Conservation (phyloP, 2,797 vertebrate species). For the Tapera naevia region DNA sequence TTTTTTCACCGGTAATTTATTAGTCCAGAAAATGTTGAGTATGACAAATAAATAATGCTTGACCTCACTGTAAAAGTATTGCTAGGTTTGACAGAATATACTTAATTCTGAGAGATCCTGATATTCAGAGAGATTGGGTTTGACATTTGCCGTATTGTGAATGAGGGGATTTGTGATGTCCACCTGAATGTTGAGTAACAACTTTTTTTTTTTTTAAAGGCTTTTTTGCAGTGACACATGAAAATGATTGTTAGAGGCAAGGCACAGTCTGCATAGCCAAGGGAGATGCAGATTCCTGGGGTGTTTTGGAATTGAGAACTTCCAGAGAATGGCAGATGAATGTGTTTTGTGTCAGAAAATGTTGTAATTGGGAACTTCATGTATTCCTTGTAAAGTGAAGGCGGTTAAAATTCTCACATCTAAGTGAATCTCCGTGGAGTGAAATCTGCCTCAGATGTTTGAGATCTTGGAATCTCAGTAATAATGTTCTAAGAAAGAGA, state of each 20-base stretch:
- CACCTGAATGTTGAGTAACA: background rate
- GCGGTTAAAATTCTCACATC: background rate
- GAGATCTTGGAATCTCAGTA: background rate
- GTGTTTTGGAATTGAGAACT: background rate
- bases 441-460: background rate
- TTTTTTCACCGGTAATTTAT: conserved; percentile 47
- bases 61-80: background rate
- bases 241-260: background rate
- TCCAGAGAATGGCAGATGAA: background rate
- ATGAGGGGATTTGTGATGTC: background rate
- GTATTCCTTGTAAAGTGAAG: background rate
- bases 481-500: background rate
- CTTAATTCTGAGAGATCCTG: background rate
- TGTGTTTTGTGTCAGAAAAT: background rate
- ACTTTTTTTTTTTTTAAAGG: background rate
- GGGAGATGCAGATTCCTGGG: background rate
- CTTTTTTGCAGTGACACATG: background rate
- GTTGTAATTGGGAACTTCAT: background rate
- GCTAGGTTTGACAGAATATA: background rate
- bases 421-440: background rate
- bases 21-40: background rate
- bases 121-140: background rate
- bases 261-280: background rate
- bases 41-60: background rate
- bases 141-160: background rate